Conservation (phyloP, 2,797 vertebrate genomes). For the Dipus sagitta region DNA sequence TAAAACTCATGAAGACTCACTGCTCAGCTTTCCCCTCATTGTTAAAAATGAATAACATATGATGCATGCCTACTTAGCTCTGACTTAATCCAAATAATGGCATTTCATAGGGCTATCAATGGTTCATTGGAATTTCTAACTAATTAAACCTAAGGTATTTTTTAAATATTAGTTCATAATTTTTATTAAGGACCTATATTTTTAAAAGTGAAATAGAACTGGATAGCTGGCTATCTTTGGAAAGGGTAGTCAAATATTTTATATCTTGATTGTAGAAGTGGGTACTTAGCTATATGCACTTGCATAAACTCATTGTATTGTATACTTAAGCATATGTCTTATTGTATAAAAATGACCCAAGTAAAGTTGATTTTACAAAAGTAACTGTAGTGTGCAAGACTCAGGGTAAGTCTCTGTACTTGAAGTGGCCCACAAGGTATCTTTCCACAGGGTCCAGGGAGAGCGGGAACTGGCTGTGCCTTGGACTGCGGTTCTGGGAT, state of each 20-base stretch:
- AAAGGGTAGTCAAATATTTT: not conserved
- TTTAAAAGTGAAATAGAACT: conserved; percentile 27
- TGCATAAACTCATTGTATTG: not conserved
- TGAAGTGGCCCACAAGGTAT: not conserved
- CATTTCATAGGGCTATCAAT: not conserved
- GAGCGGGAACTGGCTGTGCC: conserved; percentile 92
- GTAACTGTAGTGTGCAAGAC: not conserved
- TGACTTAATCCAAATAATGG: not conserved
- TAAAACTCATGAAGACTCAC: not conserved
- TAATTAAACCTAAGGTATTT: conserved; percentile 41
- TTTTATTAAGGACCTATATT: conserved; percentile 25
- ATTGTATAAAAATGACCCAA: not conserved
- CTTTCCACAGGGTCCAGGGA: conserved; percentile 91
- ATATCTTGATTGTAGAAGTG: not conserved
- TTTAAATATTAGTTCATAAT: not conserved
- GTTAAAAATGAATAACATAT: not conserved
- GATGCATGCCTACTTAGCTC: not conserved
- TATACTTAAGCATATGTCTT: not conserved
- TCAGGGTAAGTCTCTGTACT: not conserved
- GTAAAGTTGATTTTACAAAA: not conserved
- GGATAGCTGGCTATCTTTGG: not conserved
- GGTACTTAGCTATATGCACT: not conserved
- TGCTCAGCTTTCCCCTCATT: not conserved
- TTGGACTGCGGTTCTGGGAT: conserved; percentile 97
- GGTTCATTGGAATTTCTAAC: not conserved